A percentile compares a stretch with the other conserved stretches of the same genome.
Evolutionary conservation across 1,140 invertebrate genomes (phyloP).

Genomic region (Micrasema longulum): DNA sequence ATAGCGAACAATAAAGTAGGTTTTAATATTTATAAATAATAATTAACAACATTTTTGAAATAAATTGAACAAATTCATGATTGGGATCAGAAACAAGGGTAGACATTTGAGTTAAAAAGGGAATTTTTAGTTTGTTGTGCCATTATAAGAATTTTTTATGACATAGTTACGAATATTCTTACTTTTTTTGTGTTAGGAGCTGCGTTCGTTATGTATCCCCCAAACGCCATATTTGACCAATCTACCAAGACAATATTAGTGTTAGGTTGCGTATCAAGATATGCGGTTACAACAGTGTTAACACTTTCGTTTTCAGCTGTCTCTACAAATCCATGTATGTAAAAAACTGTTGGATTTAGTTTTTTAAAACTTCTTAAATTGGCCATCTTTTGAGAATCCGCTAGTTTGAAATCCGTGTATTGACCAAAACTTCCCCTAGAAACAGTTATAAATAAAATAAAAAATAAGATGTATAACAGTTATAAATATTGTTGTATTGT

Average conservation of each 20-base stretch:
- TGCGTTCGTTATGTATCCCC: constrained; percentile 41
- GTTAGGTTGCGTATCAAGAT: constrained; percentile 39
- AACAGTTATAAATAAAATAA: too few species aligned
- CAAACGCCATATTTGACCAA: constrained; percentile 53
- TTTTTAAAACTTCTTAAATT: constrained; percentile 66
- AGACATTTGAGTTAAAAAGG: too few species aligned
- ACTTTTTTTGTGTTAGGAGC: constrained; percentile 44
- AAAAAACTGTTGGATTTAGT: constrained; percentile 67
- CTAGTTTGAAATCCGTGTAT: constrained; percentile 63
- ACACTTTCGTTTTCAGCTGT: constrained; percentile 69
- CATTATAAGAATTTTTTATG: too few species aligned
- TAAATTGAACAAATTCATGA: too few species aligned
- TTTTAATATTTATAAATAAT: too few species aligned
- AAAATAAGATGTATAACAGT: too few species aligned
- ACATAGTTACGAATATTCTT: too few species aligned
- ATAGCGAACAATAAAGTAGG: too few species aligned
- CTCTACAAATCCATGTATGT: constrained; percentile 71
- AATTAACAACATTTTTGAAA: too few species aligned
- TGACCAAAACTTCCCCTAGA: constrained; percentile 44
- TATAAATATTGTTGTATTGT: too few species aligned
- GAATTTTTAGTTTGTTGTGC: too few species aligned
- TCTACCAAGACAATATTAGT: constrained; percentile 47
- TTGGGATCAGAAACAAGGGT: too few species aligned
- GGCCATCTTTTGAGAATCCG: constrained; percentile 58
- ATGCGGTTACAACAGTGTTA: constrained; percentile 58